Conservation (phyloP, 2,888 invertebrate species). For the Nomada goodeniana region DNA sequence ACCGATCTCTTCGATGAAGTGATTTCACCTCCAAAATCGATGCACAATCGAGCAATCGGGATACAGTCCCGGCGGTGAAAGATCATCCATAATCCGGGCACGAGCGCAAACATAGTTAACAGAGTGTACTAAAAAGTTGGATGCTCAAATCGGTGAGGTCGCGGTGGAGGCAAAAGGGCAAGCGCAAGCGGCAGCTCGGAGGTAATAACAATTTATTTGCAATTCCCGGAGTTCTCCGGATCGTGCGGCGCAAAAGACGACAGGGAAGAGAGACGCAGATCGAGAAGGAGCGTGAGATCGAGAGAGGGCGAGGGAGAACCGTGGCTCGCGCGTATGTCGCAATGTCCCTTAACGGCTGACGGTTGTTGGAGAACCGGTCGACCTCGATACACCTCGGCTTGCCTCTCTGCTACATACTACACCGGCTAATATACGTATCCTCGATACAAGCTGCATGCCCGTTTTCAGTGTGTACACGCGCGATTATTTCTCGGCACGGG, state of each 20-base stretch:
- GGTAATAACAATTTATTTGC: slow-evolving; percentile 58
- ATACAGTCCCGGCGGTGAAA: too few relatives aligned
- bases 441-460: slow-evolving; percentile 47
- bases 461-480: neutral
- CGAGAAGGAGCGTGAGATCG: too few relatives aligned
- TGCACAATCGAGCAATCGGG: too few relatives aligned
- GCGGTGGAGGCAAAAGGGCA: slow-evolving; percentile 22
- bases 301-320: slow-evolving; percentile 43
- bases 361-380: slow-evolving; percentile 79
- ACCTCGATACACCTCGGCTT: slow-evolving; percentile 80
- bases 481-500: slow-evolving; percentile 7
- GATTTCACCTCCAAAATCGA: too few relatives aligned
- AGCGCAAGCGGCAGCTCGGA: neutral
- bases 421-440: slow-evolving; percentile 70
- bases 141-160: neutral
- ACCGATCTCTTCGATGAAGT: too few relatives aligned
- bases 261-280: slow-evolving; percentile 13
- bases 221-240: slow-evolving; percentile 41
- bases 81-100: too few relatives aligned
- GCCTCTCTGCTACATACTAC: slow-evolving; percentile 54
- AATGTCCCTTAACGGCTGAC: slow-evolving; percentile 80
- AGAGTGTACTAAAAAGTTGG: neutral
- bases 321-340: slow-evolving; percentile 63
- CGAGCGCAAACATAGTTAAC: too few relatives aligned
- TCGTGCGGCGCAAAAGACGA: neutral